Percentiles rank a stretch among this genome's conserved stretches.
Conservation (phyloP, 2,113 vertebrate genomes). For the Dunckerocampus dactyliophorus region DNA sequence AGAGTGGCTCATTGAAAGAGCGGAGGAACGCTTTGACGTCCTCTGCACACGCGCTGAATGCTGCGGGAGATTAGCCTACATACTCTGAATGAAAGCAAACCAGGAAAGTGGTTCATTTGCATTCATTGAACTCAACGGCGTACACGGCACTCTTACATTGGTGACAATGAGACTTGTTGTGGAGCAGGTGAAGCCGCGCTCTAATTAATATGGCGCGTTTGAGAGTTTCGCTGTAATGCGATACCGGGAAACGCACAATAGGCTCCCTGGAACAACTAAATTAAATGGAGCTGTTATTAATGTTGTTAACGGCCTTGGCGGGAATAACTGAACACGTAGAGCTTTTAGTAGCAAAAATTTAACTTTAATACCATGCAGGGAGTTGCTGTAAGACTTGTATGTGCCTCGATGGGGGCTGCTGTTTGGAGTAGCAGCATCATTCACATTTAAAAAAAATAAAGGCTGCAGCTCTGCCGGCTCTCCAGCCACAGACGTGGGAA, state of each 20-base stretch:
- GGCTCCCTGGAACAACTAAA: conserved; percentile 8
- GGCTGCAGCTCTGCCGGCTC: too few species aligned
- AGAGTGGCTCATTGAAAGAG: conserved; percentile 6
- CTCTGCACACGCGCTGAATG: conserved; percentile 6
- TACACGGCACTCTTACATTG: background rate
- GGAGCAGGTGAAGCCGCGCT: background rate
- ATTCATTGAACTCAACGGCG: background rate
- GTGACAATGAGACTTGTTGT: conserved; percentile 5
- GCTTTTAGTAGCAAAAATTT: too few species aligned
- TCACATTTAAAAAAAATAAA: too few species aligned
- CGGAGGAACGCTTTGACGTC: background rate
- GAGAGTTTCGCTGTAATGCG: background rate
- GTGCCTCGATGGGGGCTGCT: too few species aligned
- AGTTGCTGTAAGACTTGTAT: too few species aligned
- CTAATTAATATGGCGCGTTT: background rate
- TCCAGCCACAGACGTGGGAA: too few species aligned
- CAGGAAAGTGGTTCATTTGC: conserved; percentile 3
- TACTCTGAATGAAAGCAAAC: conserved; percentile 3
- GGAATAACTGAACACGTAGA: too few species aligned
- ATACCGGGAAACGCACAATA: background rate
- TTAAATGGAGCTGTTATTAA: conserved; percentile 1
- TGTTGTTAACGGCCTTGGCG: too few species aligned
- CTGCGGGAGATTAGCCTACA: background rate
- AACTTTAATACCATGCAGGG: too few species aligned
- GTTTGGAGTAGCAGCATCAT: too few species aligned